These are phyloP conservation scores for Heteractis magnifica DNA, from an alignment of 92 coral and sea anemone species.

Conservation along the genomic window DNA sequence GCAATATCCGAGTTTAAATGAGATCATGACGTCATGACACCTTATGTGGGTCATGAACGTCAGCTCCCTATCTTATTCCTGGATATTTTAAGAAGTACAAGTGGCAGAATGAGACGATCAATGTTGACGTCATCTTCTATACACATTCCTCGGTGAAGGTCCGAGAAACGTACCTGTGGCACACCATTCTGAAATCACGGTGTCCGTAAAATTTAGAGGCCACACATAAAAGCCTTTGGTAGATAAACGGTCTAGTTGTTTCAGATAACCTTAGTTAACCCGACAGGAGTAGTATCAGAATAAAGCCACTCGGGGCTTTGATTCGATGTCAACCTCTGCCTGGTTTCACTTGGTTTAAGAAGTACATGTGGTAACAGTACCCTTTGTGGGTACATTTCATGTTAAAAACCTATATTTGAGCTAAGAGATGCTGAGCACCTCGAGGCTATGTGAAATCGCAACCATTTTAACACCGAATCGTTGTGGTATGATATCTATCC, in stretches of 20 bases:
- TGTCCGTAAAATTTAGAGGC: neutral
- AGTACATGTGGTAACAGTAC: conserved; percentile 79
- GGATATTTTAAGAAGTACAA: conserved; percentile 60
- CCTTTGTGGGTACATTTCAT: conserved; percentile 8
- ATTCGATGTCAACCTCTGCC: neutral
- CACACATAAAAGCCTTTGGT: neutral
- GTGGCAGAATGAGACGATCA: conserved; percentile 37
- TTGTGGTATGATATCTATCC: neutral
- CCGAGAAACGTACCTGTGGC: conserved; percentile 4
- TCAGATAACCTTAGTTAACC: neutral
- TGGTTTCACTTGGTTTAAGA: conserved; percentile 46
- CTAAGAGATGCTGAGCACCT: neutral
- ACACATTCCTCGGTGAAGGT: neutral
- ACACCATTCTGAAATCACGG: conserved; percentile 2
- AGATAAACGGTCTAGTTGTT: neutral
- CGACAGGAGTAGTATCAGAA: neutral
- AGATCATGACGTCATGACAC: neutral
- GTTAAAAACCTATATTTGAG: neutral
- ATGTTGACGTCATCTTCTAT: conserved; percentile 20
- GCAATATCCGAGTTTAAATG: neutral
- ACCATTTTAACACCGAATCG: neutral
- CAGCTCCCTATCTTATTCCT: neutral
- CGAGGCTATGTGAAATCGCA: neutral
- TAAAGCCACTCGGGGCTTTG: neutral
- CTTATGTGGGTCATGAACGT: neutral